Base-by-base conservation (phyloP, 1,140 invertebrate species). In the Argopecten irradians region DNA sequence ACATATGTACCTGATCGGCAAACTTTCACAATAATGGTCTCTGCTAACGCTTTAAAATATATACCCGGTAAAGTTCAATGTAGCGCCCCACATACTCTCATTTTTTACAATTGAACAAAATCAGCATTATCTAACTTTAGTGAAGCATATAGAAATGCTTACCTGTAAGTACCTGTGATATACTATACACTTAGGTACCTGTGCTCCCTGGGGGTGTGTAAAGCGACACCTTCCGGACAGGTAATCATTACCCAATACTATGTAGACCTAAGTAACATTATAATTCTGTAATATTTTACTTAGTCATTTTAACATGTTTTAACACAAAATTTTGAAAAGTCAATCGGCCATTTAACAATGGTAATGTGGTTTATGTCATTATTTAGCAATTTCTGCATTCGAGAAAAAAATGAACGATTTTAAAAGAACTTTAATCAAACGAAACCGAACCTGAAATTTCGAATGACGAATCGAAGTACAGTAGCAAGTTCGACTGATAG, bases 171-270 rank as follows among this genome's bases (percentile, higher is more conserved):
- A 71, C 55, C 8, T 71, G 22, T 71, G 43, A n/a, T 71, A 71
- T 71, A 71, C 55, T 71, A n/a, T n/a, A 71, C 55, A n/a, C 55
- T 71, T 28, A 22, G 11, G 43, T 71, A 28, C 22, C 2, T 28
- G 22, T 71, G 28, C 55, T 5, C 55, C 55, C 55, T n/a, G 55
- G 55, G 55, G 55, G 55, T 71, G 28, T 16, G 16, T 28, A n/a
- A 71, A 71, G 55, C 55, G 55, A 71, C 55, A 71, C 55, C 55
- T 71, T 71, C n/a, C 55, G 55, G 55, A 71, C 55, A 71, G 55
- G 55, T 71, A 71, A 71, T n/a, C 55, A 1, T 71, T 55, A 55
- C 43, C 43, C 14, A 19, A 28, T n/a, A 71, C 55, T n/a, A 71
- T 71, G 13, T n/a, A 71, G 22, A n/a, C 16, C 55, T 71, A 11